Conservation (phyloP, 2,888 invertebrate species). For the Lucinisca nassula region DNA sequence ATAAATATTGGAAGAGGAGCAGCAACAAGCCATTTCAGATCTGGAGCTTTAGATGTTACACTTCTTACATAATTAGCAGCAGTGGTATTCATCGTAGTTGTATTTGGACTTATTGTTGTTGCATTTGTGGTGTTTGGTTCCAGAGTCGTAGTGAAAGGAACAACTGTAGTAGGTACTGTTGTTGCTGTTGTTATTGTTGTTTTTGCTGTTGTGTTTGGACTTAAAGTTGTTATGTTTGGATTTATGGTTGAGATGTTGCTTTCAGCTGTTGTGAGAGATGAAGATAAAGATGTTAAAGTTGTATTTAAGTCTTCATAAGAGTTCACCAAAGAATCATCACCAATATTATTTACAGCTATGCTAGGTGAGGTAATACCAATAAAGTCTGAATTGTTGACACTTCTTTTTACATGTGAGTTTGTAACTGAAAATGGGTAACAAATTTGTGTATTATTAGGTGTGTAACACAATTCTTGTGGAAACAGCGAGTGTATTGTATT, state of each 20-base stretch:
- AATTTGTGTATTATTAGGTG: not conserved
- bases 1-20: slow-evolving; percentile 84
- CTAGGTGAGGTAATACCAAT: not conserved
- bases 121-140: not conserved
- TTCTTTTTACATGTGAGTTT: not conserved
- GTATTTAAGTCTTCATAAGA: slow-evolving; percentile 4
- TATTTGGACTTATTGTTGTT: not conserved
- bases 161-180: not conserved
- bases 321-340: not conserved
- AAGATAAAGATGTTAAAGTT: not conserved
- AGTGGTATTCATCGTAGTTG: not conserved
- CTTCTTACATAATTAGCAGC: not conserved
- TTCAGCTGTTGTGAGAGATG: not conserved
- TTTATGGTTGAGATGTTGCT: not conserved
- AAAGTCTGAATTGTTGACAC: not conserved
- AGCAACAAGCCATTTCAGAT: slow-evolving; percentile 81
- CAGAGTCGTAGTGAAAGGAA: not conserved
- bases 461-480: slow-evolving; percentile 74
- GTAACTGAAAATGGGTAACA: slow-evolving; percentile 6
- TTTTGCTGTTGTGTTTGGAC: not conserved
- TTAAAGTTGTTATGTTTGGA: slow-evolving; percentile 1
- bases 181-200: slow-evolving; percentile 21
- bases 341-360: not conserved
- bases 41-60: slow-evolving; percentile 69
- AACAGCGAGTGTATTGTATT: slow-evolving; percentile 84